Base-by-base conservation (phyloP, 2,888 invertebrate species). In the Tetrapedia diversipes region DNA sequence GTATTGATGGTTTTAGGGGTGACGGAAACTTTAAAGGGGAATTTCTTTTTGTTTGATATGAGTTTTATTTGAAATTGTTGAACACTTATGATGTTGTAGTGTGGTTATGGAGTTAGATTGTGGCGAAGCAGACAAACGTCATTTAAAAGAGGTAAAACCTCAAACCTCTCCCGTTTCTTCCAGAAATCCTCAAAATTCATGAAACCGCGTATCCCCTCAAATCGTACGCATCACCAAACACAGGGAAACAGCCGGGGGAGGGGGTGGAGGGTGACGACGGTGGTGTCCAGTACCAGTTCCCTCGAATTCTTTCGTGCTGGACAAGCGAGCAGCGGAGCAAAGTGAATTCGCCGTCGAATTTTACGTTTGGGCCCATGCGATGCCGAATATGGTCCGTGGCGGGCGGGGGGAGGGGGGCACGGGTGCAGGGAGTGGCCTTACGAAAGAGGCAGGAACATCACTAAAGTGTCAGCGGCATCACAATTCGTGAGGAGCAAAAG, bases 391-490 rank as follows among this genome's bases (percentile, higher is more conserved):
- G 83, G 86, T 69, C 72, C 56, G 67, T 2, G 34, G 22, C 22
- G 6, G n/a, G 22, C 27, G 27, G 2, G 54, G 51, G 51, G 60
- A 65, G 70, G 65, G 56, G 32, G 39, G 60, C 34, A 60, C 4
- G 57, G 59, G 60, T 45, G 53, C 67, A 63, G 70, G 54, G 60
- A 64, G 67, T 41, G 63, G 45, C 61, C 77, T 53, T 56, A 69
- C 78, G 71, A 67, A 81, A 84, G 88, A 89, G 86, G 84, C 86
- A 86, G 87, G 86, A 89, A 91, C 90, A 91, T 91, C 90, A 89
- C 91, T 91, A 91, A 91, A 91, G 91, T 91, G 91, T 91, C 91
- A 91, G 91, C 86, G 87, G 89, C 89, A 91, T 91, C 90, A 91
- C 90, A 91, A 91, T 91, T 91, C 90, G 88, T 86, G 88, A 88